These are phyloP conservation scores for Morone saxatilis DNA, from an alignment of 2,113 vertebrate genomes.

Conservation along the genomic window DNA sequence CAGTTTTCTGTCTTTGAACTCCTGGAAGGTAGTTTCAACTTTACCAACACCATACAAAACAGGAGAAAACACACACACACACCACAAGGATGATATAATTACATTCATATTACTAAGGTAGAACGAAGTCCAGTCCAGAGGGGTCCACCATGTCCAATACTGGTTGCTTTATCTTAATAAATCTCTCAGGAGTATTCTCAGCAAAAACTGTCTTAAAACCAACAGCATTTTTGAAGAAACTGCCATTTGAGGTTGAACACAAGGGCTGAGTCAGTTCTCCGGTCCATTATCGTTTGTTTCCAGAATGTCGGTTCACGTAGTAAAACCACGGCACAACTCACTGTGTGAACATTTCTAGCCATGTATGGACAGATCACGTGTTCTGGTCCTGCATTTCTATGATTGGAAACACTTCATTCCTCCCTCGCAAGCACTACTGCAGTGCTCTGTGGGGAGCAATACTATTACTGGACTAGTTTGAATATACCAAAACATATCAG, in stretches of 20 bases:
- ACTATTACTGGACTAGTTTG: neutral
- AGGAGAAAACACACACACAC: no score
- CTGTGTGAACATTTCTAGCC: constrained; percentile 39
- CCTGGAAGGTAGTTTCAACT: no score
- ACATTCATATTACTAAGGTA: no score
- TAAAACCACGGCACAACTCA: neutral
- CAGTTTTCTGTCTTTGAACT: no score
- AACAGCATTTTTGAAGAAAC: neutral
- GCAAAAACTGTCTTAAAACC: neutral
- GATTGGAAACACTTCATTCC: neutral
- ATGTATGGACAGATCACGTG: constrained; percentile 44
- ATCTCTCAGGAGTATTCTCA: no score
- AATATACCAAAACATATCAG: neutral
- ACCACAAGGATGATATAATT: no score
- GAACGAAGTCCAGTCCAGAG: no score
- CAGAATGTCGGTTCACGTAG: neutral
- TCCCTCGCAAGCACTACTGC: neutral
- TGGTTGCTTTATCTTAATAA: no score
- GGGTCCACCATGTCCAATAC: no score
- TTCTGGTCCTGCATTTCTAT: neutral
- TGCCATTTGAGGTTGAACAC: neutral
- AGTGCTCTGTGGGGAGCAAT: neutral
- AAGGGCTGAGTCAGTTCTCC: neutral
- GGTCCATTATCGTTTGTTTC: neutral
- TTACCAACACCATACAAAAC: no score